Evolutionary conservation across 2,888 invertebrate genomes (phyloP).

Genomic region (Parascotia fuliginaria): DNA sequence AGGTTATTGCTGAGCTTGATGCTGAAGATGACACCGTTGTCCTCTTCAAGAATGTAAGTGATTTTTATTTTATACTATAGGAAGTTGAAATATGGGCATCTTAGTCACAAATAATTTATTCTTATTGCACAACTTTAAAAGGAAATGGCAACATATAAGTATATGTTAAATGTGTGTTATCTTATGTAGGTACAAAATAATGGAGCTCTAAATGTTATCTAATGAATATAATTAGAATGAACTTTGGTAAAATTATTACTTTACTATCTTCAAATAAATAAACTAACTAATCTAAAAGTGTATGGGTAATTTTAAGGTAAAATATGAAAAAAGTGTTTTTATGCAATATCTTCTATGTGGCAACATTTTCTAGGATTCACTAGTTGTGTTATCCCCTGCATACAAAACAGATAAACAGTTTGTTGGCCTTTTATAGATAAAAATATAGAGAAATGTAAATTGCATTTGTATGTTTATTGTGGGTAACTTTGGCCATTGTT

Average conservation of each 20-base stretch:
- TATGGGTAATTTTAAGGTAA: too few species aligned
- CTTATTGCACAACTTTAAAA: slow-evolving; percentile 6
- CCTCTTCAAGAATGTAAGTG: slow-evolving; percentile 95
- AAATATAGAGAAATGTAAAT: background rate
- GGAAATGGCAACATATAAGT: background rate
- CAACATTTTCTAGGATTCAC: background rate
- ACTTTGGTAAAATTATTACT: too few species aligned
- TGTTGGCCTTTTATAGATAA: slow-evolving; percentile 26
- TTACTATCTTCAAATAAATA: too few species aligned
- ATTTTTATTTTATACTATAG: background rate
- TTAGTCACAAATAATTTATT: background rate
- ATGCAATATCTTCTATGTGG: too few species aligned
- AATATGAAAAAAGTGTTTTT: too few species aligned
- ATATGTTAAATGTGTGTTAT: background rate
- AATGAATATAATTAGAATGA: background rate
- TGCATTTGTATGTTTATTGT: background rate
- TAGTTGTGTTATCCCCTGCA: background rate
- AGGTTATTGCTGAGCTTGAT: slow-evolving; percentile 92
- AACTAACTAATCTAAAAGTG: too few species aligned
- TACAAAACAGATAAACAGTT: slow-evolving; percentile 30
- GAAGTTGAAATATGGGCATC: background rate
- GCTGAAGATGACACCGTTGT: slow-evolving; percentile 92
- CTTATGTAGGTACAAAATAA: background rate
- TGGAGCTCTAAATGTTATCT: background rate
- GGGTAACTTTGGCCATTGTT: background rate